Percentiles rank a stretch among this genome's conserved stretches.
phyloP scores from a whole-genome alignment of 2,113 vertebrate species.

The Calonectris borealis region DNA sequence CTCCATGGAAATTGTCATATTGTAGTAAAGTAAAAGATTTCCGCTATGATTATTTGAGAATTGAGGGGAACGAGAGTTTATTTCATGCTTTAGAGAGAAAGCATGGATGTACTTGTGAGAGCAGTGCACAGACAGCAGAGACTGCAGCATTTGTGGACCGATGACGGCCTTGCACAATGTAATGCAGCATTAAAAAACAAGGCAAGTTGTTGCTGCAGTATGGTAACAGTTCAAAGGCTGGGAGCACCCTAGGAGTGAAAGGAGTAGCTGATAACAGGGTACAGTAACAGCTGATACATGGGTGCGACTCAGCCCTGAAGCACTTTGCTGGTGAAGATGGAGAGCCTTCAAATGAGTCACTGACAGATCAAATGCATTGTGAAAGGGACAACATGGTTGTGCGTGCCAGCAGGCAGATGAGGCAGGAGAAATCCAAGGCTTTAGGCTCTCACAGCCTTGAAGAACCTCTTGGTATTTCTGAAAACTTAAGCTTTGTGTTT shows the following conservation, averaged over 20 bases:
- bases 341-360: constrained; percentile 10
- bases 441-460: constrained; percentile 13
- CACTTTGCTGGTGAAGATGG: not conserved
- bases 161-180: not conserved
- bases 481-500: not conserved
- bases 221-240: constrained; percentile 18
- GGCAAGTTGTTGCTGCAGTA: not conserved
- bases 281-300: not conserved
- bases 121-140: not conserved
- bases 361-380: not conserved
- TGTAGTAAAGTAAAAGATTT: not conserved
- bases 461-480: not conserved
- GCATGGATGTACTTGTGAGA: not conserved
- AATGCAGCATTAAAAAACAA: not conserved
- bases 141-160: not conserved
- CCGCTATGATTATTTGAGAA: not conserved
- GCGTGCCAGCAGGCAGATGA: not conserved
- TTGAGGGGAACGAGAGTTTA: not conserved
- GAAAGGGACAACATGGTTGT: not conserved
- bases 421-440: constrained; percentile 20
- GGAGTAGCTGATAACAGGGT: not conserved
- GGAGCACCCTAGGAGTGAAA: constrained; percentile 15
- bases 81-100: not conserved
- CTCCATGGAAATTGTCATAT: not conserved
- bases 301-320: not conserved